phyloP scores from a whole-genome alignment of 2,888 invertebrate genomes.

The Rotaria magnacalcarata region DNA sequence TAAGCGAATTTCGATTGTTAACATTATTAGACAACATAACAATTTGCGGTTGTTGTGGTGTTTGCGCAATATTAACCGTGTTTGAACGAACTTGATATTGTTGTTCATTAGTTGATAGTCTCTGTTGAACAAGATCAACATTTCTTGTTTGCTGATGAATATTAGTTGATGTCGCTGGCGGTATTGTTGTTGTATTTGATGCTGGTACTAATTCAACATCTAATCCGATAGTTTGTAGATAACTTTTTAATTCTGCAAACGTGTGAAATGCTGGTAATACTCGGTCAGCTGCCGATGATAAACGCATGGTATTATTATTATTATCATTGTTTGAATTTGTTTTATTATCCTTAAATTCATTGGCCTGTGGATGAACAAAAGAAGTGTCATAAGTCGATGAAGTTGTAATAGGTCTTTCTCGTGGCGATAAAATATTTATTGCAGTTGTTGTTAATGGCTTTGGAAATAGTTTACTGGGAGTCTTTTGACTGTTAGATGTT shows the following conservation, averaged over 20 bases:
- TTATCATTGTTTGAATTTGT: background rate
- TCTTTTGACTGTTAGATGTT: background rate
- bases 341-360: background rate
- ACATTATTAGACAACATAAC: background rate
- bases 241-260: background rate
- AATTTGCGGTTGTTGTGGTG: slow-evolving; percentile 2
- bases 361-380: background rate
- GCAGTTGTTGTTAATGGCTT: background rate
- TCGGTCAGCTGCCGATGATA: background rate
- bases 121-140: background rate
- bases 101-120: slow-evolving; percentile 16
- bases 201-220: slow-evolving; percentile 35
- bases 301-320: background rate
- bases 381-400: background rate
- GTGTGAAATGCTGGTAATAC: slow-evolving; percentile 18
- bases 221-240: slow-evolving; percentile 20
- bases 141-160: background rate
- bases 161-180: background rate
- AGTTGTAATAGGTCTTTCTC: background rate
- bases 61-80: background rate
- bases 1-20: background rate
- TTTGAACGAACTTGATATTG: background rate
- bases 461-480: background rate
- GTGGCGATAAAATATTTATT: background rate
- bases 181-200: background rate